Evolutionary conservation across 1,140 invertebrate genomes (phyloP), one percentile per base, ranked within the genome.

Genomic region (Apis cerana): DNA sequence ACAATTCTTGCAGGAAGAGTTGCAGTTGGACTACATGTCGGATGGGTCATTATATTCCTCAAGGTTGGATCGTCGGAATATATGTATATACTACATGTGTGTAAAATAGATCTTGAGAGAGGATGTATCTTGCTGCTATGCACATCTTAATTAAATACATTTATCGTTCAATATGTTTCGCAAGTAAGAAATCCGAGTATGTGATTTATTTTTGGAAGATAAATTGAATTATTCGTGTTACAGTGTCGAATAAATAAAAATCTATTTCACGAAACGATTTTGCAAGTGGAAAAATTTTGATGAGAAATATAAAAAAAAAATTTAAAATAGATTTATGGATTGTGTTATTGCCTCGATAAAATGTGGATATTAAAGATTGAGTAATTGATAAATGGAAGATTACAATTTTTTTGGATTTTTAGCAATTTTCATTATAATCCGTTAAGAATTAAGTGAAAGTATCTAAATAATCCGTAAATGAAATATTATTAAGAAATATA

Each of bases 11-110:
- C 74, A 54, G 74, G 74, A 76, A 82, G 68, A 64, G 43, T 52
- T 10, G 19, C 50, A 19, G 13, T 1, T 0, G 11, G 19, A 11
- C 7, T 19, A 12, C 10, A 23, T n/a, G 54, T 58, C 15, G 5
- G 71, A 67, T 27, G 52, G 52, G 5, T 75, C 21, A 54, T 81
- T 75, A 33, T 64, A 64, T 81, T 81, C 61, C 15, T 81, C 79
- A 83, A 83, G 65, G 75, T 70, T 54, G 9, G 10, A 33, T 8
- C n/a, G n/a, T 50, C 12, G 2, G 33, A 27, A 56, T 56, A 56
- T 17, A 56, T 56, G 2, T 56, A 50, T 13, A 27, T 19, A 23
- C 9, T 21, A 12, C 43, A n/a, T 64, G 17, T 33, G 27, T 54
- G n/a, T 52, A 5, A 77, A 54, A 50, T 59, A 78, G n/a, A 8